Evolutionary conservation across 2,113 vertebrate genomes (phyloP).

Genomic region (Mormyrus lacerda): DNA sequence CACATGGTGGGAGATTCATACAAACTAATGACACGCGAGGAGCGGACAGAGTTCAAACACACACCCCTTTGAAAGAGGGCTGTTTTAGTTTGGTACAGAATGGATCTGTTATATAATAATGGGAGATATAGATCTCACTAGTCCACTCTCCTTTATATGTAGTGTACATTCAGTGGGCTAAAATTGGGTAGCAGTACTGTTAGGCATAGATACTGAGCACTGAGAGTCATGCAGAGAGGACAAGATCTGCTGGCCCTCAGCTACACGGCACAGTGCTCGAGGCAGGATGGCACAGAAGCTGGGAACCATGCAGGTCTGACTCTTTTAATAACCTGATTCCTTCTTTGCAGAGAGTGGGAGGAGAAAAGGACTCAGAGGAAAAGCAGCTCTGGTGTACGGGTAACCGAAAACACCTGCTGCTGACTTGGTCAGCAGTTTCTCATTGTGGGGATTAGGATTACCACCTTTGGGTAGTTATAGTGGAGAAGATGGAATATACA

Average conservation of each 20-base stretch:
- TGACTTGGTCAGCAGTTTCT: not conserved
- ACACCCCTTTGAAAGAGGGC: not conserved
- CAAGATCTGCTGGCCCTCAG: not conserved
- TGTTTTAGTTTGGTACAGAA: not conserved
- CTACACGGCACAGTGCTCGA: not conserved
- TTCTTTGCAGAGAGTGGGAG: not conserved
- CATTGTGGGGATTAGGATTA: not conserved
- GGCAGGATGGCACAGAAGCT: not conserved
- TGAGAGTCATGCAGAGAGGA: not conserved
- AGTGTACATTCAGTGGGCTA: not conserved
- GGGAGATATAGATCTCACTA: not conserved
- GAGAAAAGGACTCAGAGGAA: not conserved
- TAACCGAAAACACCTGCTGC: not conserved
- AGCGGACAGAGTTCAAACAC: not conserved
- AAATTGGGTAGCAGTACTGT: not conserved
- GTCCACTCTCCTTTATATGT: not conserved
- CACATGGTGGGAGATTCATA: too few species aligned
- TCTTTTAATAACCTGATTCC: not conserved
- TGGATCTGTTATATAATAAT: not conserved
- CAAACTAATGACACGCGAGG: too few species aligned
- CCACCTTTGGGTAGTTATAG: not conserved
- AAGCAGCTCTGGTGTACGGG: not conserved
- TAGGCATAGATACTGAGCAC: not conserved
- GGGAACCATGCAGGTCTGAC: not conserved
- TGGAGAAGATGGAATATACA: not conserved